Base-by-base conservation (phyloP, 2,113 vertebrate species). In the Acanthochromis polyacanthus region DNA sequence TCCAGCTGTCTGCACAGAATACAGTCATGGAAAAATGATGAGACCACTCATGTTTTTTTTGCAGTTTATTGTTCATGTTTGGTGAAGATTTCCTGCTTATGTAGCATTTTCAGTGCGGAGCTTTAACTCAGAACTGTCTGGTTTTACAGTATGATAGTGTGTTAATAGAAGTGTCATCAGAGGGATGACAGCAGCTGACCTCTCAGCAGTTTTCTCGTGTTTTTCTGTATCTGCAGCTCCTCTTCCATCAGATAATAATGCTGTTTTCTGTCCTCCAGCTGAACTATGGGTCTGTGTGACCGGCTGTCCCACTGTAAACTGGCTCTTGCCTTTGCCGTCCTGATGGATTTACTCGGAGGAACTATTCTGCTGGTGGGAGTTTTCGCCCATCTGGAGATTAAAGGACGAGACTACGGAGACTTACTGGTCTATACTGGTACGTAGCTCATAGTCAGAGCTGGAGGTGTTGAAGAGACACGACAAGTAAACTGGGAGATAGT, bases 371-470 rank as follows among this genome's bases (percentile, higher is more conserved):
- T 97, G 86, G 77, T 95, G 3, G 96, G 97, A 16, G 95, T 98
- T 61, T 98, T 98, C 30, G 95, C 92, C 38, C 92, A 91, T 4
- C 87, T 98, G 76, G 90, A 95, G 83, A 83, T 96, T 51, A 90
- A 90, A n/a, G 96, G 95, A 6, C 91, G 81, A 38, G 96, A 97
- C 89, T 97, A 95, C 19, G 96, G 96, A 19, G 97, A 98, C 84
- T 70, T 97, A 17, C 90, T 98, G 38, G 96, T 98, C 36, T 98
- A 97, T 81, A 95, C 95, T 0, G 92, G 92, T 92, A 78, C 10
- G 73, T 9, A 25, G 1, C 25, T 25, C 25, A 25, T 25, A 25
- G 3, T 25, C 25, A 25, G 25, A 25, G 25, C 25, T 25, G 25
- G 25, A 25, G 25, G 25, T 40, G 9, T 12, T 9, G 38, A 40